Evolutionary conservation across 1,140 invertebrate genomes (phyloP), one percentile per base, ranked within the genome.

Genomic region (Oryctes rhinoceros): DNA sequence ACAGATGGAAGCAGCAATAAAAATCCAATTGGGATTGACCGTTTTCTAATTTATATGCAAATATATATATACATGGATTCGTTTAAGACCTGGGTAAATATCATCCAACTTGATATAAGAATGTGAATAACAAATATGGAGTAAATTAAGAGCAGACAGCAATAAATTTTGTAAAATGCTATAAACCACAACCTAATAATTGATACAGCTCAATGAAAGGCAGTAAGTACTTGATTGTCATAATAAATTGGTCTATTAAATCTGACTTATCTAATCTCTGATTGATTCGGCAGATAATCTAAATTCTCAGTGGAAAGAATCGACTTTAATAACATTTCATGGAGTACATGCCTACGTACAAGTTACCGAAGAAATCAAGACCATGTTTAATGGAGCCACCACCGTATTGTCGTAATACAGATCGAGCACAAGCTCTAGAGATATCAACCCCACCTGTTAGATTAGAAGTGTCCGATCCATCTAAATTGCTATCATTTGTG

Each of bases 401-500:
- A 11, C 81, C 84, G 5, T 85, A 85, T 59, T 85, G 85, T 76
- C 83, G 81, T 77, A 84, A 78, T 78, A 53, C 49, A 2, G 24
- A 59, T 35, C 15, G 77, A 78, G 53, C 15, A 7, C 20, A 30
- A 59, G 3, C 47, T 30, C 20, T 53, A 9, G 49, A 78, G 30
- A 24, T 30, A 35, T 24, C 49, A 9, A 9, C 18, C 11, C 18
- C 53, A 59, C 79, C 39, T 13, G 48, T 80, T 67, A 81, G 47
- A 71, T 67, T 77, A 48, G 82, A 82, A 79, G 82, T 84, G 30
- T 83, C 82, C 77, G 89, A 90, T 84, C 90, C 90, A 11, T 88
- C 88, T 7, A 89, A 89, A 86, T 88, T 90, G 79, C 84, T 90
- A 76, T 86, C 88, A 80, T 84, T 90, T 53, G 85, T 89, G 5